Conservation (phyloP, 2,888 invertebrate genomes). For the Sphaerophoria taeniata region DNA sequence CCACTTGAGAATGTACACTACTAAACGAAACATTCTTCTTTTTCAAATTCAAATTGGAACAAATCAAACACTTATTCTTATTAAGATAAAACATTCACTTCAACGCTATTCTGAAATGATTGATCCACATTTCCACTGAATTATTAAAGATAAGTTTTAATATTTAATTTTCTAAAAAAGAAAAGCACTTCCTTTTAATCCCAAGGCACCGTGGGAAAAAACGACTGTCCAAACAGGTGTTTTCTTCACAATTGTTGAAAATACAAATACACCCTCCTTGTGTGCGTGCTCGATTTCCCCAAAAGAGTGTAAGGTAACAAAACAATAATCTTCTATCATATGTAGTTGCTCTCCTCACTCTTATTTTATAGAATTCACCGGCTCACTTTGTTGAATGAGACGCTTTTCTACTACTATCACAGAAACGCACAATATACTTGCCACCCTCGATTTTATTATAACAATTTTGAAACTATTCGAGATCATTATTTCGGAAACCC, state of each 20-base stretch:
- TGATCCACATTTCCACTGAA: too few relatives aligned
- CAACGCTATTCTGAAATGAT: too few relatives aligned
- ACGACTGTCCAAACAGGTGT: constrained; percentile 76
- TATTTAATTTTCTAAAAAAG: too few relatives aligned
- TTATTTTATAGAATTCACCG: background rate
- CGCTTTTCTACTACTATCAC: constrained; percentile 61
- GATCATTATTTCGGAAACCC: too few relatives aligned
- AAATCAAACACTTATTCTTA: background rate
- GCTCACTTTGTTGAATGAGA: constrained; percentile 48
- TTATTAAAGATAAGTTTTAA: too few relatives aligned
- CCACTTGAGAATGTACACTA: constrained; percentile 46
- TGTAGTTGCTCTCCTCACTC: constrained; percentile 26
- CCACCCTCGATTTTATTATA: background rate
- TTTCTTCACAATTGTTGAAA: constrained; percentile 13
- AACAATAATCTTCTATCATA: background rate
- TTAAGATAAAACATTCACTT: background rate
- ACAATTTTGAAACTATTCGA: background rate
- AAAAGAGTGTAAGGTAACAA: constrained; percentile 57
- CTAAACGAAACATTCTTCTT: constrained; percentile 7
- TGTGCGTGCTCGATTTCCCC: constrained; percentile 75
- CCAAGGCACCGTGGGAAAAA: constrained; percentile 77
- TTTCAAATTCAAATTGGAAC: constrained; percentile 8
- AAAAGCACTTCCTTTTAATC: too few relatives aligned
- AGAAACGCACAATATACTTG: constrained; percentile 30
- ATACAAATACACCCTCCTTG: constrained; percentile 18